Base-by-base conservation (phyloP, 2,888 invertebrate species). In the Pyrrhia umbra region DNA sequence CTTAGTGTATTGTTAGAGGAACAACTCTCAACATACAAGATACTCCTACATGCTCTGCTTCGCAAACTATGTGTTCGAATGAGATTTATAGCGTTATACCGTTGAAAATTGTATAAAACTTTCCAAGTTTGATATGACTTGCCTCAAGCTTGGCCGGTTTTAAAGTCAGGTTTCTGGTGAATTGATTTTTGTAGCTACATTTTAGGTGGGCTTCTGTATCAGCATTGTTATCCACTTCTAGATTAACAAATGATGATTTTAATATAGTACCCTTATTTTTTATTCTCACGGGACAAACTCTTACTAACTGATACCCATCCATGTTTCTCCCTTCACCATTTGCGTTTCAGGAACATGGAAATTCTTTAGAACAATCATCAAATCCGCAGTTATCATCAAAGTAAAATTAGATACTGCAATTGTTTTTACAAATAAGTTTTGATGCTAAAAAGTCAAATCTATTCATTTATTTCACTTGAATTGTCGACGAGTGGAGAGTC, bases 51-150 rank as follows among this genome's bases (percentile, higher is more conserved):
- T 58, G 59, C 20, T 37, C 57, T 18, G 52, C 64, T 55, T 50
- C 55, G 39, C 51, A 71, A 77, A 77, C 76, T 77, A 77, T 77
- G 55, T 42, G 47, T 59, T 75, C 61, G 61, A 73, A 67, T 54
- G 52, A 45, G 71, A 70, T 70, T 65, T 70, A 70, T 69, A 49
- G 43, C 68, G 42, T 59, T 69, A 61, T 50, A 67, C 61, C 57
- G 63, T 65, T 70, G 67, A 62, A 77, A 73, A 69, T 73, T 69
- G 46, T 75, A 67, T 64, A 66, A 70, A 73, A 76, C 69, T 76
- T 34, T 73, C 16, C 47, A 65, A 64, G 69, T 76, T 76, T 77
- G 67, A 76, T 73, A 73, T 57, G 59, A 55, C 57, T 73, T 60
- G 37, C 18, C 23, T 13, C 39, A 3, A 73, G 56, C 59, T 59